Evolutionary conservation across 2,113 vertebrate genomes (phyloP).

Genomic region (Acanthochromis polyacanthus): DNA sequence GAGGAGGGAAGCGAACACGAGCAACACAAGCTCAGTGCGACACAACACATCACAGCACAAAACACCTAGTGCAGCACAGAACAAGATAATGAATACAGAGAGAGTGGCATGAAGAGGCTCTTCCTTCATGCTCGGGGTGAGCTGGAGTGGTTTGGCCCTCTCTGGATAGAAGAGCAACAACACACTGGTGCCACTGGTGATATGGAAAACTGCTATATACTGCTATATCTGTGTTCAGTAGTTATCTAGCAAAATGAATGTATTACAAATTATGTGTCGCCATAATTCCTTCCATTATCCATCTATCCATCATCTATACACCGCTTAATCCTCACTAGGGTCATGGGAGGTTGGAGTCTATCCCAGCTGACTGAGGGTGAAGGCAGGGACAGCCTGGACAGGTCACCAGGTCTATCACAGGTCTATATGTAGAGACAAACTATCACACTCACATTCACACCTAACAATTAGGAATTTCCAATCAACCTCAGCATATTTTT

Average conservation of each 20-base stretch:
- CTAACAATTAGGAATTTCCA: too few relatives aligned
- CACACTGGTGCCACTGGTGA: conserved; percentile 6
- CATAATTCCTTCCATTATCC: too few relatives aligned
- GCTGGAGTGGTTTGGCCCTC: conserved; percentile 44
- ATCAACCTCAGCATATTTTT: too few relatives aligned
- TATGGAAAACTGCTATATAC: neutral
- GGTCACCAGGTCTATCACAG: too few relatives aligned
- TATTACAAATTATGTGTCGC: neutral
- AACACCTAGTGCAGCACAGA: conserved; percentile 44
- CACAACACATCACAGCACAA: conserved; percentile 46
- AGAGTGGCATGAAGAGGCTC: conserved; percentile 58
- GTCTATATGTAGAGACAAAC: too few relatives aligned
- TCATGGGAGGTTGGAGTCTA: too few relatives aligned
- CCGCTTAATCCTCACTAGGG: too few relatives aligned
- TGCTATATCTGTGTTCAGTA: neutral
- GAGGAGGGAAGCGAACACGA: conserved; percentile 61
- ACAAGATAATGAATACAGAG: conserved; percentile 66
- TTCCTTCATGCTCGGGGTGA: conserved; percentile 40
- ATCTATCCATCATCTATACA: too few relatives aligned
- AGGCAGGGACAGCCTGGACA: too few relatives aligned
- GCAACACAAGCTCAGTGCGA: conserved; percentile 35
- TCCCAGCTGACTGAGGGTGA: too few relatives aligned
- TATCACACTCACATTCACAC: too few relatives aligned
- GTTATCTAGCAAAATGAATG: neutral
- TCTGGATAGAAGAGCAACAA: conserved; percentile 37